Percentiles rank a stretch among this genome's conserved stretches.
phyloP scores from a whole-genome alignment of 2,113 vertebrate species.

The Spheniscus mendiculus region DNA sequence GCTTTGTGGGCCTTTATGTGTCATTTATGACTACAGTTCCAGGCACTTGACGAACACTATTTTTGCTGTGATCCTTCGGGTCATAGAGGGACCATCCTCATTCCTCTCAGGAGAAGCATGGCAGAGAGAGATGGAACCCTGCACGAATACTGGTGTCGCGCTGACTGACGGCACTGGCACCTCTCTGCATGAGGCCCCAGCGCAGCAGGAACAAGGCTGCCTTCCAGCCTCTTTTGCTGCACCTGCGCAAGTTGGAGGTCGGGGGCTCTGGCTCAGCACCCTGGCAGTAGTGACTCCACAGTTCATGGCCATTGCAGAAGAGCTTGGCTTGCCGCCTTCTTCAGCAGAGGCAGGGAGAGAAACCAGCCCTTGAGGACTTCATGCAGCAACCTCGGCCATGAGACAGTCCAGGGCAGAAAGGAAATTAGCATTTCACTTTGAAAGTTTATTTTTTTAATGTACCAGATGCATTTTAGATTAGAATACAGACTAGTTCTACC shows the following conservation, averaged over 20 bases:
- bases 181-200: accelerated
- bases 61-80: accelerated
- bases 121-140: not conserved
- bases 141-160: accelerated
- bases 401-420: not conserved
- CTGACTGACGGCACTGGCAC: not conserved
- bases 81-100: not conserved
- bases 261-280: not conserved
- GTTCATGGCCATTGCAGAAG: not conserved
- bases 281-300: not conserved
- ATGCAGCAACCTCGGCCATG: not conserved
- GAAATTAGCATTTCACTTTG: not conserved
- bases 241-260: accelerated
- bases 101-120: not conserved
- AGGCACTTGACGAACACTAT: accelerated
- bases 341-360: not conserved
- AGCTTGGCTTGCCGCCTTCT: not conserved
- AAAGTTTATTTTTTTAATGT: not conserved
- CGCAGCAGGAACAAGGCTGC: not conserved
- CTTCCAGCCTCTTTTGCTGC: not conserved
- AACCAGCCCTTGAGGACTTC: not conserved
- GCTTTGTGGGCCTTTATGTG: not conserved
- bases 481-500: not conserved
- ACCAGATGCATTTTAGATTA: not conserved
- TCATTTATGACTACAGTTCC: not conserved